phyloP scores from a whole-genome alignment of 2,888 invertebrate species.

The Brassicogethes aeneus region DNA sequence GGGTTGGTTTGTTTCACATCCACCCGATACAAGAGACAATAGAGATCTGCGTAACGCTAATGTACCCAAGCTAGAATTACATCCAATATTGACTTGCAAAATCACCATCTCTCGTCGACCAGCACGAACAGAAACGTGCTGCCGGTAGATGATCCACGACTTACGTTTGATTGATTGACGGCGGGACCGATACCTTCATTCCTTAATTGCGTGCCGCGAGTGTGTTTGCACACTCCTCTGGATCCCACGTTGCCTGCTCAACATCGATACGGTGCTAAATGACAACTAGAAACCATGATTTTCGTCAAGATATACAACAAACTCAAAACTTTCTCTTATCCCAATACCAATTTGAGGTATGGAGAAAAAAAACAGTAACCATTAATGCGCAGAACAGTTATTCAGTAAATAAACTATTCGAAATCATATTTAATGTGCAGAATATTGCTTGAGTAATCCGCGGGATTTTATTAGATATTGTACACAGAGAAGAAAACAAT shows the following conservation, averaged over 20 bases:
- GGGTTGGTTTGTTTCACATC: neutral
- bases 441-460: no score
- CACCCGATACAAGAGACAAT: neutral
- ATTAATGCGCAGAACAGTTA: no score
- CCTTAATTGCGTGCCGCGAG: constrained; percentile 40
- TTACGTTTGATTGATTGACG: constrained; percentile 42
- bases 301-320: no score
- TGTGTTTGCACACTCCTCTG: constrained; percentile 40
- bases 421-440: no score
- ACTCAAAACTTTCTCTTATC: no score
- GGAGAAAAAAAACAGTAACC: no score
- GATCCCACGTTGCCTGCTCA: constrained; percentile 20
- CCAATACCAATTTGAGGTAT: no score
- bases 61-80: constrained; percentile 26
- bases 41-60: neutral
- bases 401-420: no score
- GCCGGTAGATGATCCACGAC: constrained; percentile 36
- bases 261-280: neutral
- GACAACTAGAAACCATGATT: no score
- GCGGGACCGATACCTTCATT: constrained; percentile 36
- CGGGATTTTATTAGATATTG: no score
- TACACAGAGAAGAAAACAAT: no score
- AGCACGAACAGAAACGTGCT: constrained; percentile 39
- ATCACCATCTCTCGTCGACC: constrained; percentile 32
- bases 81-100: constrained; percentile 40